Percentiles rank a stretch among this genome's conserved stretches.
Conservation (phyloP, 2,888 invertebrate species). For the Coronaproctus castanopsis region DNA sequence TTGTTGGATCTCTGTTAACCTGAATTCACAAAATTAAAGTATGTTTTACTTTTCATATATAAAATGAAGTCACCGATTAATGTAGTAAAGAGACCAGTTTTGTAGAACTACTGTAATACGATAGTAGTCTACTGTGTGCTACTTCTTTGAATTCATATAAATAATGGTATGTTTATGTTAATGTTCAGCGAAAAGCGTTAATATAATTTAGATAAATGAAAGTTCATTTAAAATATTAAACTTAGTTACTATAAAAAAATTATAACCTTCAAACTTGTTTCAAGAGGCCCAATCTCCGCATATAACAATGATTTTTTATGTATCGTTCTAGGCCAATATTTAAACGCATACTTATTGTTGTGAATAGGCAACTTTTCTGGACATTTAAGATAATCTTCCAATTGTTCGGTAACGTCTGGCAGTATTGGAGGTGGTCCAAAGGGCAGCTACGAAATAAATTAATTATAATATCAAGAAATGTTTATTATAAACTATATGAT, state of each 20-base stretch:
- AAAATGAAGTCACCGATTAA: too few species aligned
- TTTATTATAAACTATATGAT: neutral
- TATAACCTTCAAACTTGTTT: constrained; percentile 32
- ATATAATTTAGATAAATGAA: too few species aligned
- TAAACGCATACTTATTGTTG: constrained; percentile 43
- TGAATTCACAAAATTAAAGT: constrained; percentile 24
- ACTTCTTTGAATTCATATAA: too few species aligned
- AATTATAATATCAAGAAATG: neutral
- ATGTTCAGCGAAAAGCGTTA: too few species aligned
- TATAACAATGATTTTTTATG: constrained; percentile 33
- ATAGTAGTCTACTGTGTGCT: too few species aligned
- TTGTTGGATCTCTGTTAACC: constrained; percentile 51
- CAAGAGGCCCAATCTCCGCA: constrained; percentile 31
- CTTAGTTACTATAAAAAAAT: neutral
- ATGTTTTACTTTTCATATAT: too few species aligned
- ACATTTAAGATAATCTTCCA: constrained; percentile 34
- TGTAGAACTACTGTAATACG: too few species aligned
- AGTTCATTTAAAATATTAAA: neutral
- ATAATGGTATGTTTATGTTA: too few species aligned
- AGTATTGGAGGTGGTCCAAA: constrained; percentile 41
- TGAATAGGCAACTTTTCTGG: constrained; percentile 48
- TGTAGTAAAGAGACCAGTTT: too few species aligned
- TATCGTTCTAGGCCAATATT: constrained; percentile 38
- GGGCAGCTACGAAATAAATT: constrained; percentile 23
- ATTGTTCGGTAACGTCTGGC: constrained; percentile 39